Evolutionary conservation across 2,797 vertebrate species (phyloP), one percentile per base, ranked within the genome.

Genomic region (Selene dorsalis): DNA sequence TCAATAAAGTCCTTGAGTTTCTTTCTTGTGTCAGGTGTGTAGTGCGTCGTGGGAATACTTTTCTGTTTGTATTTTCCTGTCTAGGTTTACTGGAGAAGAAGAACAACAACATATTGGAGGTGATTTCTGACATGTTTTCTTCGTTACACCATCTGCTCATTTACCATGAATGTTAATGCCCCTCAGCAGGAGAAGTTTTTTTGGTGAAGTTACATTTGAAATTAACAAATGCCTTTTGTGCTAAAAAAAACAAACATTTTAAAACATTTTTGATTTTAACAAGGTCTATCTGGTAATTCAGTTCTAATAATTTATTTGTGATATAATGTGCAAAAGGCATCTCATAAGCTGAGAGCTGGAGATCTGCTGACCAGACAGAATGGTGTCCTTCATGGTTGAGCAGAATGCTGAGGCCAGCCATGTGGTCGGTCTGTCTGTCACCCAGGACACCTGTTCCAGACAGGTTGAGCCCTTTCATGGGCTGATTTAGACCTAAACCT

Each of bases 321-420:
- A 55, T 16, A 48, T 39, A 28, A 76, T 18, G 16, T 13, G 28
- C 18, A 74, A 11, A 41, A 32, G 22, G 22, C 20, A 59, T 39
- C 10, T 58, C 43, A 63, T 53, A 61, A 73, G 35, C 39, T 79
- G 35, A 82, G 69, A 68, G 53, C 58, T 59, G 66, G 61, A 59
- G 58, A 69, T 38, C 62, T 35, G 77, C 78, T 85, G 75, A 82
- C 56, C 78, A 73, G 79, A 82, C 79, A 79, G 73, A 76, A 82
- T 24, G 64, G 45, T 69, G 81, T 60, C 85, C 79, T 90, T 91
- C 82, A 91, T 83, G 83, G 76, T 53, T 64, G 69, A 85, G 59
- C 67, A 78, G 79, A 78, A 79, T 43, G 69, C 26, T 11, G 18
- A 26, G 69, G 57, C 30, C 32, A 30, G 45, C 50, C 52, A 73